phyloP scores from a whole-genome alignment of 2,797 vertebrate species.

The Trichosurus vulpecula region DNA sequence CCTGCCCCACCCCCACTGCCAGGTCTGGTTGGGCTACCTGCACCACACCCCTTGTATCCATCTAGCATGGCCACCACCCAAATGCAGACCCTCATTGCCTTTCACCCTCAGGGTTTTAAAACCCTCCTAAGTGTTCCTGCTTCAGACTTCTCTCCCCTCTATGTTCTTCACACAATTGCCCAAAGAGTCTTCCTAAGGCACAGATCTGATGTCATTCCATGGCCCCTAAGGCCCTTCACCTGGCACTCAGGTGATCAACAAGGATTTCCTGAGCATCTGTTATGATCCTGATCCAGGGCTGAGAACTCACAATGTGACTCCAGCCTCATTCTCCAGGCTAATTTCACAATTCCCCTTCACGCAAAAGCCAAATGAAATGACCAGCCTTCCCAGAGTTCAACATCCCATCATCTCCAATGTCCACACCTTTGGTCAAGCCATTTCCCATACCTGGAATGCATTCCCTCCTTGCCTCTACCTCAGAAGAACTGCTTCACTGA shows the following conservation, averaged over 20 bases:
- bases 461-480: background rate
- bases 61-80: background rate
- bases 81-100: background rate
- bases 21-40: slow-evolving; percentile 15
- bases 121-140: slow-evolving; percentile 8
- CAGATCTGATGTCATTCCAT: background rate
- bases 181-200: slow-evolving; percentile 18
- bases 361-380: background rate
- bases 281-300: background rate
- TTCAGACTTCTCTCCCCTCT: background rate
- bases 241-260: background rate
- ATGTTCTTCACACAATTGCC: background rate
- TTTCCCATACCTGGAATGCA: background rate
- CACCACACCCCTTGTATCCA: background rate
- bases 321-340: too few species aligned
- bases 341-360: background rate
- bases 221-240: slow-evolving; percentile 27
- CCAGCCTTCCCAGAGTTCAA: background rate
- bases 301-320: background rate
- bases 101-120: background rate
- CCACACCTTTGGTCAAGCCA: background rate
- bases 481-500: background rate
- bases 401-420: background rate
- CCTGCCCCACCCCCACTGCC: background rate
- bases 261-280: background rate